These are phyloP conservation scores for Tokudaia muenninki DNA, from an alignment of 2,797 vertebrate genomes.

Conservation along the genomic window DNA sequence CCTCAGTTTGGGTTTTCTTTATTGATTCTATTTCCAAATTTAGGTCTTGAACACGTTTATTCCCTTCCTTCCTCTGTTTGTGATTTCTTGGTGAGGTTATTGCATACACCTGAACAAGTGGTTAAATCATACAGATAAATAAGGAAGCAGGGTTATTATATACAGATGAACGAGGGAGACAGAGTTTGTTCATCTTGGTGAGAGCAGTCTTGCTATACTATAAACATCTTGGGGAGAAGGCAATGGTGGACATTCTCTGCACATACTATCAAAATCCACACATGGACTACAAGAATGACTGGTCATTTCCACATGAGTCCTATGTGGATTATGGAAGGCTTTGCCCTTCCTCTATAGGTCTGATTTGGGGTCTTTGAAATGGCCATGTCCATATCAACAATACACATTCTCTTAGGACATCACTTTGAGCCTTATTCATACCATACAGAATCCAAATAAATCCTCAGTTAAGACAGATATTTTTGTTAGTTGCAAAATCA, in stretches of 20 bases:
- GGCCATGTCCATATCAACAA: not conserved
- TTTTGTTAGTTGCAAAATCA: not conserved
- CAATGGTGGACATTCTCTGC: not conserved
- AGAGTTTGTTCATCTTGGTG: not conserved
- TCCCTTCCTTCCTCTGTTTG: too few species aligned
- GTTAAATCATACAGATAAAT: not conserved
- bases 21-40: too few species aligned
- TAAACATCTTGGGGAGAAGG: not conserved
- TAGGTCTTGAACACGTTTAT: too few species aligned
- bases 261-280: not conserved
- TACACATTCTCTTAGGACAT: not conserved
- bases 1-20: too few species aligned
- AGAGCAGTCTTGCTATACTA: not conserved
- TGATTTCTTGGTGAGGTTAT: too few species aligned
- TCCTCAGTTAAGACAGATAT: not conserved
- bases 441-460: not conserved
- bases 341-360: not conserved
- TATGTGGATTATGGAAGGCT: not conserved
- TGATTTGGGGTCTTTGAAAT: not conserved
- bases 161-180: not conserved
- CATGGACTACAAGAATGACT: not conserved
- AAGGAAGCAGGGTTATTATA: not conserved
- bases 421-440: not conserved
- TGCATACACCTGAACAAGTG: too few species aligned
- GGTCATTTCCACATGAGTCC: not conserved